Percentiles rank a stretch among this genome's conserved stretches.
These are phyloP conservation scores for Lymantria dispar DNA, from an alignment of 2,888 invertebrate genomes.

Conservation along the genomic window DNA sequence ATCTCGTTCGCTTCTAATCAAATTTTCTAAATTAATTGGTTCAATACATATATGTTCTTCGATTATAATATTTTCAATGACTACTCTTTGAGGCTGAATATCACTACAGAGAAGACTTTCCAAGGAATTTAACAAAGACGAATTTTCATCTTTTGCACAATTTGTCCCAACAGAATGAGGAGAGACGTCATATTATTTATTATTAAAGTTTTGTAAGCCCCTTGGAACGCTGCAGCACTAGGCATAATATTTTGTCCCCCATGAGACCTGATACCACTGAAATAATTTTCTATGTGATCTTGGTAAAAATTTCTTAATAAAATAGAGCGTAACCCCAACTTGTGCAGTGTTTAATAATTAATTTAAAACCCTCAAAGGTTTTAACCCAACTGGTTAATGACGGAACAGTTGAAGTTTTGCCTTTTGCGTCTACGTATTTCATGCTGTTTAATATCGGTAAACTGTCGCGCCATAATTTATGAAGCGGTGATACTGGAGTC, in stretches of 20 bases:
- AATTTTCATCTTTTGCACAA: not conserved
- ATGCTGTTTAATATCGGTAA: constrained; percentile 1
- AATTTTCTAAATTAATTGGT: not conserved
- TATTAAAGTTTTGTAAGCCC: constrained; percentile 4
- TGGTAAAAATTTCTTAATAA: constrained; percentile 7
- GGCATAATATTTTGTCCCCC: constrained; percentile 7
- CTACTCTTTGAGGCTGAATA: too few relatives aligned
- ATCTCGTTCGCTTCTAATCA: not conserved
- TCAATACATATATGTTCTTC: not conserved
- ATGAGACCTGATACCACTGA: constrained; percentile 8
- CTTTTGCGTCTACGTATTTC: not conserved
- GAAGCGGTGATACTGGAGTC: constrained; percentile 3
- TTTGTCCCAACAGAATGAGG: not conserved
- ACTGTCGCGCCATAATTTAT: not conserved
- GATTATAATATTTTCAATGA: not conserved
- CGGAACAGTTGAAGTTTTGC: constrained; percentile 2
- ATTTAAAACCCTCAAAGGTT: constrained; percentile 4
- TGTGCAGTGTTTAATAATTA: not conserved
- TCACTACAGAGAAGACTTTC: not conserved
- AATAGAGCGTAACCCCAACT: not conserved
- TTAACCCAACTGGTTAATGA: constrained; percentile 3
- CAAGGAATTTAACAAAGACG: not conserved
- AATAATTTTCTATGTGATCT: constrained; percentile 9
- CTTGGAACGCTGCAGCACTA: constrained; percentile 2
- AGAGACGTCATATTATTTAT: constrained; percentile 7